These are phyloP conservation scores for Scolopax rusticola DNA, from an alignment of 2,797 vertebrate species.

Conservation along the genomic window DNA sequence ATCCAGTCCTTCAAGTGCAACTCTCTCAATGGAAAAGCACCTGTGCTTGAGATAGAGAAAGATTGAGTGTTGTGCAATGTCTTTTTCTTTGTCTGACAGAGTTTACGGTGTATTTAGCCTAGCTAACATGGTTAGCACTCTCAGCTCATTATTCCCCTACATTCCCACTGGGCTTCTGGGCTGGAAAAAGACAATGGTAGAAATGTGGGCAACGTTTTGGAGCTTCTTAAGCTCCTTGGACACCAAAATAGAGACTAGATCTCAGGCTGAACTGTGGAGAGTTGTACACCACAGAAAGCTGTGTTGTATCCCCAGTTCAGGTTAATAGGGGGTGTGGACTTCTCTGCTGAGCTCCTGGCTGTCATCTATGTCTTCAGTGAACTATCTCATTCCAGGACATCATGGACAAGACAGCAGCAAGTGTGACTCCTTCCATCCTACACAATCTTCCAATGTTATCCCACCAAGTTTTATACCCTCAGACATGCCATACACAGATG, in stretches of 20 bases:
- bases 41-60: not conserved
- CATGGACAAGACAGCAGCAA: not conserved
- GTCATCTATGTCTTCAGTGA: not conserved
- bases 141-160: not conserved
- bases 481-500: not conserved
- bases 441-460: fast-evolving
- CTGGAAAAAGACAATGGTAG: not conserved
- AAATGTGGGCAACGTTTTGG: not conserved
- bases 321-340: fast-evolving
- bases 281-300: not conserved
- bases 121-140: fast-evolving
- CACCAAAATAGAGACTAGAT: not conserved
- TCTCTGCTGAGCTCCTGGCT: not conserved
- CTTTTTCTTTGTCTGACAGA: not conserved
- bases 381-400: not conserved
- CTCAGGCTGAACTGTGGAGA: not conserved
- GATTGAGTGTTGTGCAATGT: fast-evolving
- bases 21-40: not conserved
- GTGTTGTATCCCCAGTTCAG: not conserved
- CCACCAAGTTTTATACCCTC: not conserved
- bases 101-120: not conserved
- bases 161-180: not conserved
- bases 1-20: not conserved
- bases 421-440: not conserved
- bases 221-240: not conserved